These are phyloP conservation scores for Dolichoris vasculosae DNA, from an alignment of 1,140 invertebrate genomes.

Conservation along the genomic window DNA sequence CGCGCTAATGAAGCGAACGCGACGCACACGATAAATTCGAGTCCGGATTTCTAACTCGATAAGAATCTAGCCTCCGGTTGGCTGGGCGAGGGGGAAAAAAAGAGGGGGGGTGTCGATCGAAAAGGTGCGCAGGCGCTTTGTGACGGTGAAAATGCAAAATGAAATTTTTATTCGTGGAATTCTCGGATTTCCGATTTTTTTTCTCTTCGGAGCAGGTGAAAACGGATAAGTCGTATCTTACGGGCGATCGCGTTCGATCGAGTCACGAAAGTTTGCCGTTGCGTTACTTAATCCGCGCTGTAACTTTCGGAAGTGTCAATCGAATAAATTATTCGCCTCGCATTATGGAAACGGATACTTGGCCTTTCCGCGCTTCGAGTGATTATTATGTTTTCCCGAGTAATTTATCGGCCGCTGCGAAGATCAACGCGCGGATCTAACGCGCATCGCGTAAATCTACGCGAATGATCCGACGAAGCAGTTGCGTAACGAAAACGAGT, in stretches of 20 bases:
- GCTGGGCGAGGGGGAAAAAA: too few relatives aligned
- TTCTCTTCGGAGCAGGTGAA: not conserved
- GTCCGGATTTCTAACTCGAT: not conserved
- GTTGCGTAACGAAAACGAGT: not conserved
- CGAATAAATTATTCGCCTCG: conserved; percentile 10
- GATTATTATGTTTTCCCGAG: not conserved
- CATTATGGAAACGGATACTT: not conserved
- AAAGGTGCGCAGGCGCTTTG: not conserved
- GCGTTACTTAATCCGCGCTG: conserved; percentile 14
- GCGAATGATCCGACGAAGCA: not conserved
- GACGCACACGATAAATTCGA: not conserved
- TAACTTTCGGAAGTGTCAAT: conserved; percentile 42
- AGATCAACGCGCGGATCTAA: too few relatives aligned
- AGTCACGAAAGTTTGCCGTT: not conserved
- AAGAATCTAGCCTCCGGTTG: not conserved
- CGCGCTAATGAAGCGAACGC: not conserved
- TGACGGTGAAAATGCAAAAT: too few relatives aligned
- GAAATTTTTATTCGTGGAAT: not conserved
- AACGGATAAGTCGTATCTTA: not conserved
- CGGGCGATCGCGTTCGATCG: not conserved
- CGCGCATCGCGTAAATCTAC: not conserved
- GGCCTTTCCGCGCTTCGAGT: not conserved
- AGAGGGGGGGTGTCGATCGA: not conserved
- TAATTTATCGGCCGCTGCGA: not conserved
- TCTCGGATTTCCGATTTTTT: not conserved